Percentiles rank a stretch among this genome's conserved stretches.
Evolutionary conservation across 2,888 invertebrate species (phyloP).

Genomic region (Eupithecia subumbrata): DNA sequence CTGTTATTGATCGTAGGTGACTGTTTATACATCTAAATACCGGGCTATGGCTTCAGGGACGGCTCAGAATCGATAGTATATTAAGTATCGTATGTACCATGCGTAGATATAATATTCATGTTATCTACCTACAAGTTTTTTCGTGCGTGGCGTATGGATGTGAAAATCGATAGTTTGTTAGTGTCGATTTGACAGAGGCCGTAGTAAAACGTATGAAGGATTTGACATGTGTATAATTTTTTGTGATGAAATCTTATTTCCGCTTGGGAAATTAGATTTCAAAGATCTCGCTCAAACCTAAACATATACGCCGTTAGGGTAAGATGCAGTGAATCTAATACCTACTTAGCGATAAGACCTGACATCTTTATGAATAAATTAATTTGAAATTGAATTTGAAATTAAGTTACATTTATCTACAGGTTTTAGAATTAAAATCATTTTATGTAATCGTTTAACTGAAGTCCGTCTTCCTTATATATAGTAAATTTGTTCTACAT

Average conservation of each 20-base stretch:
- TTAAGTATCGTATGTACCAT: conserved; percentile 24
- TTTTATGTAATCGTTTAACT: too few relatives aligned
- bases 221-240: not conserved
- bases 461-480: too few relatives aligned
- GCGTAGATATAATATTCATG: conserved; percentile 32
- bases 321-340: too few relatives aligned
- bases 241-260: not conserved
- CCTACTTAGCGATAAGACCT: too few relatives aligned
- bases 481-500: too few relatives aligned
- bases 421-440: too few relatives aligned
- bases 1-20: conserved; percentile 38
- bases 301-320: too few relatives aligned
- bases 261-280: not conserved
- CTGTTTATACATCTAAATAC: conserved; percentile 40
- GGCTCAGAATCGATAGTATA: conserved; percentile 54
- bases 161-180: conserved; percentile 30
- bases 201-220: not conserved
- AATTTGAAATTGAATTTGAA: too few relatives aligned
- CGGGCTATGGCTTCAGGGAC: conserved; percentile 57
- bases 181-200: conserved; percentile 13
- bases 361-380: too few relatives aligned
- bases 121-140: conserved; percentile 31
- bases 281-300: too few relatives aligned
- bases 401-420: too few relatives aligned
- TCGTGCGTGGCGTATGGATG: conserved; percentile 26